Evolutionary conservation across 2,797 vertebrate genomes (phyloP).

Genomic region (Dendrocincla fuliginosa): DNA sequence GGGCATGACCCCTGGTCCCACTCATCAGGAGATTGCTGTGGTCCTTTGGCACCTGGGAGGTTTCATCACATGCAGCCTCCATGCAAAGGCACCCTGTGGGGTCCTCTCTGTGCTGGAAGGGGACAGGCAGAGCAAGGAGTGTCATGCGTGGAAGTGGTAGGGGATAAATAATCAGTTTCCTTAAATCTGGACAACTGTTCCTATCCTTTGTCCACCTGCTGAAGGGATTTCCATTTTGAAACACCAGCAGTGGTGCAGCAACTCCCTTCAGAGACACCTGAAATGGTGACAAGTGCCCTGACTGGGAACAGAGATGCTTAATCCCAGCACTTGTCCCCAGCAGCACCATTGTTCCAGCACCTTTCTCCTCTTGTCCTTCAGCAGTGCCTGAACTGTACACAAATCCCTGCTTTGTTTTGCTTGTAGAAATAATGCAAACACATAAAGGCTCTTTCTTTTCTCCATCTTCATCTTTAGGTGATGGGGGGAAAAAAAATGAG

Average conservation of each 20-base stretch:
- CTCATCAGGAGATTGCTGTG: fast-evolving
- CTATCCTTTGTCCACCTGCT: not conserved
- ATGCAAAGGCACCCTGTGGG: fast-evolving
- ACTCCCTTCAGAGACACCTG: not conserved
- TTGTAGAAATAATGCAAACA: not conserved
- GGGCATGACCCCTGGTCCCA: not conserved
- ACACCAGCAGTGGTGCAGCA: not conserved
- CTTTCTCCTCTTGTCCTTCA: not conserved
- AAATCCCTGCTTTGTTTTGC: not conserved
- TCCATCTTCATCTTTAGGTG: not conserved
- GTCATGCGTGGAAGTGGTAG: not conserved
- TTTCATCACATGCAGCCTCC: fast-evolving
- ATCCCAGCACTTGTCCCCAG: not conserved
- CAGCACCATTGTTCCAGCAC: not conserved
- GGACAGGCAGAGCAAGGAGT: not conserved
- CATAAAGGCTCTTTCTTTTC: not conserved
- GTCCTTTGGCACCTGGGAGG: not conserved
- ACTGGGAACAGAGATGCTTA: not conserved
- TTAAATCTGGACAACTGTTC: not conserved
- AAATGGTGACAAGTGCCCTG: not conserved
- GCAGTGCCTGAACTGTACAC: not conserved
- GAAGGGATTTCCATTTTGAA: not conserved
- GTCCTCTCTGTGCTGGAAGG: not conserved
- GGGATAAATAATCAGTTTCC: not conserved
- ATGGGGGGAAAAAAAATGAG: not conserved